These are phyloP conservation scores for Sipunculus nudus DNA, from an alignment of 2,888 invertebrate genomes.

Conservation along the genomic window DNA sequence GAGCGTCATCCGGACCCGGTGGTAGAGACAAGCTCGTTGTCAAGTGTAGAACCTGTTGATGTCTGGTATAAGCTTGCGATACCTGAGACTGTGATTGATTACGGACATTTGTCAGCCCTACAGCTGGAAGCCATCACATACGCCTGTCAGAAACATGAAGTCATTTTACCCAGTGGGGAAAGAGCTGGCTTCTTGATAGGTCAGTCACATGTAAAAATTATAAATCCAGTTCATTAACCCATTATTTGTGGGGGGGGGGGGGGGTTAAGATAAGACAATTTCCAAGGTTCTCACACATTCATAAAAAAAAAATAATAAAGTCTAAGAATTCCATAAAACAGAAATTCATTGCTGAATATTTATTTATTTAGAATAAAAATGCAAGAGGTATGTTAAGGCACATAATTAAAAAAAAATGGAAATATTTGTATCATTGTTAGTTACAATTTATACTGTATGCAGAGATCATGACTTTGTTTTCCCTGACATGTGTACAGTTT, in stretches of 20 bases:
- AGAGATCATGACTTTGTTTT: not conserved
- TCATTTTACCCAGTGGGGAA: constrained; percentile 85
- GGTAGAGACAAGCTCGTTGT: constrained; percentile 97
- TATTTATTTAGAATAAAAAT: not conserved
- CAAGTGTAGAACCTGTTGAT: constrained; percentile 94
- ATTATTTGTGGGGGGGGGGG: too few relatives aligned
- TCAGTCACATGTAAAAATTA: constrained; percentile 59
- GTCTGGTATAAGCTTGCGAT: constrained; percentile 78
- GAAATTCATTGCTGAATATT: too few relatives aligned
- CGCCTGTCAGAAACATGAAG: constrained; percentile 94
- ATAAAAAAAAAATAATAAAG: too few relatives aligned
- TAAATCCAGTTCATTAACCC: too few relatives aligned
- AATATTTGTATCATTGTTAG: not conserved
- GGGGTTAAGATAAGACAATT: too few relatives aligned
- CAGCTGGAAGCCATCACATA: constrained; percentile 98
- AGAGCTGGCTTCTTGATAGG: constrained; percentile 96
- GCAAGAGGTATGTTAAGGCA: not conserved
- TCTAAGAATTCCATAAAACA: too few relatives aligned
- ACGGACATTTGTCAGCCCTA: constrained; percentile 89
- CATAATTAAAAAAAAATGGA: not conserved
- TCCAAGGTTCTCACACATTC: too few relatives aligned
- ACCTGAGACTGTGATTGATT: constrained; percentile 82
- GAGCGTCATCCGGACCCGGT: constrained; percentile 92
- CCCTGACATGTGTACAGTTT: not conserved
- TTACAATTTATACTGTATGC: too few relatives aligned